A percentile compares a stretch with the other conserved stretches of the same genome.
Conservation (phyloP, 2,888 invertebrate genomes). For the Ypsolopha sequella region DNA sequence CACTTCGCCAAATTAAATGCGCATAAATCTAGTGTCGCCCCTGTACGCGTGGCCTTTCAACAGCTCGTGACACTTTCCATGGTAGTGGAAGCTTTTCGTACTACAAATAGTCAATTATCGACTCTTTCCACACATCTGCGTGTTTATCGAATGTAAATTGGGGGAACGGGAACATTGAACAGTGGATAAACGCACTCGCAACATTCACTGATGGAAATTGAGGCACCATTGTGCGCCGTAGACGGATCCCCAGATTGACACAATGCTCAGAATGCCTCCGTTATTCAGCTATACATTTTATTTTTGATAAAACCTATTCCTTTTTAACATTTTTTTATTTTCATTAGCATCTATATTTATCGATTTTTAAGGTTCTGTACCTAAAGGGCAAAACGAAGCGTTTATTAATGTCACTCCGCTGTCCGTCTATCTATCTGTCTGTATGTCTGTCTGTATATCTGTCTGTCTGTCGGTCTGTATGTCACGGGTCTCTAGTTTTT, state of each 20-base stretch:
- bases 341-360: not conserved
- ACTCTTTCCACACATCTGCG: conserved; percentile 1
- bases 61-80: not conserved
- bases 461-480: too few relatives aligned
- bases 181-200: conserved; percentile 10
- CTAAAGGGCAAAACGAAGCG: too few relatives aligned
- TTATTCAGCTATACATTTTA: conserved; percentile 6
- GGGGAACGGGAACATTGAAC: conserved; percentile 3
- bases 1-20: conserved; percentile 56
- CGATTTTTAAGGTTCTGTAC: too few relatives aligned
- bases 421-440: too few relatives aligned
- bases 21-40: conserved; percentile 47
- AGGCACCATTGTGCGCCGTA: conserved; percentile 29
- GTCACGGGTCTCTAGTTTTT: too few relatives aligned
- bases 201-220: conserved; percentile 35
- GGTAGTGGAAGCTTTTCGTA: not conserved
- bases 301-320: conserved; percentile 7
- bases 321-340: not conserved
- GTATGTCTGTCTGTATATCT: too few relatives aligned
- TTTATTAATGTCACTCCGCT: too few relatives aligned
- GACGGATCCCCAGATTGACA: conserved; percentile 22
- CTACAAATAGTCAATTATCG: conserved; percentile 4
- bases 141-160: conserved; percentile 7
- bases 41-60: conserved; percentile 6
- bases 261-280: conserved; percentile 17